phyloP scores from a whole-genome alignment of 2,888 invertebrate genomes.

The Hyppa rectilinea region DNA sequence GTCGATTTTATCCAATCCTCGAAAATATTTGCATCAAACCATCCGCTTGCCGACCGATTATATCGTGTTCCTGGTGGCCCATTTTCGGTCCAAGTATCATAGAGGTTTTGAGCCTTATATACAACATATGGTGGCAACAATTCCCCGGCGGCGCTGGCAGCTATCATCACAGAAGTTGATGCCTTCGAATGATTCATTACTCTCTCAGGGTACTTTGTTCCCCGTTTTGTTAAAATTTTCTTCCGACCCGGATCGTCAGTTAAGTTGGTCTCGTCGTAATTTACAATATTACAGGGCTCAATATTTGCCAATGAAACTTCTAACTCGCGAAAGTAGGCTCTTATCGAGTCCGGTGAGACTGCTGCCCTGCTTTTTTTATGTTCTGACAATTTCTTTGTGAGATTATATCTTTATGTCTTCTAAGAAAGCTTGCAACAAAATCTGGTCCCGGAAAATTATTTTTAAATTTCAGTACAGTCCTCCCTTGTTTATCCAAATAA shows the following conservation, averaged over 20 bases:
- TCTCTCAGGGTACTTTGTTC: constrained; percentile 50
- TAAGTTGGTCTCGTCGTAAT: constrained; percentile 51
- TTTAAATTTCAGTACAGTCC: constrained; percentile 43
- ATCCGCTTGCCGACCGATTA: constrained; percentile 74
- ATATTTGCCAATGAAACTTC: constrained; percentile 8
- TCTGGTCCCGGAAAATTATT: constrained; percentile 50
- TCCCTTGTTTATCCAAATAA: constrained; percentile 43
- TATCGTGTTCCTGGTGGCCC: constrained; percentile 71
- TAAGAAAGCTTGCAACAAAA: constrained; percentile 39
- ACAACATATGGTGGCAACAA: constrained; percentile 74
- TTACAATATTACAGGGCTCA: constrained; percentile 31
- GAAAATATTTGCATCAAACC: constrained; percentile 73
- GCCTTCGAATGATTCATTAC: constrained; percentile 61
- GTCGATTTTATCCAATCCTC: constrained; percentile 71
- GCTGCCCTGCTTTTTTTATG: constrained; percentile 19
- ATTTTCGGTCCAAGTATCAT: constrained; percentile 72
- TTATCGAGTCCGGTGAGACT: constrained; percentile 7
- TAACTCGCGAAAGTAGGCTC: constrained; percentile 9
- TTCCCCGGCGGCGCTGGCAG: constrained; percentile 72
- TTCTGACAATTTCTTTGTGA: constrained; percentile 47
- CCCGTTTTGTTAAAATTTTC: constrained; percentile 41
- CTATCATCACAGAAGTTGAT: constrained; percentile 73
- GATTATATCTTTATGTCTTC: constrained; percentile 34
- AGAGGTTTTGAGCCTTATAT: constrained; percentile 64
- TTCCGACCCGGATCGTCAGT: constrained; percentile 37